Evolutionary conservation across 2,797 vertebrate genomes (phyloP), one percentile per base, ranked within the genome.

Genomic region (Adrianichthys oophorus): DNA sequence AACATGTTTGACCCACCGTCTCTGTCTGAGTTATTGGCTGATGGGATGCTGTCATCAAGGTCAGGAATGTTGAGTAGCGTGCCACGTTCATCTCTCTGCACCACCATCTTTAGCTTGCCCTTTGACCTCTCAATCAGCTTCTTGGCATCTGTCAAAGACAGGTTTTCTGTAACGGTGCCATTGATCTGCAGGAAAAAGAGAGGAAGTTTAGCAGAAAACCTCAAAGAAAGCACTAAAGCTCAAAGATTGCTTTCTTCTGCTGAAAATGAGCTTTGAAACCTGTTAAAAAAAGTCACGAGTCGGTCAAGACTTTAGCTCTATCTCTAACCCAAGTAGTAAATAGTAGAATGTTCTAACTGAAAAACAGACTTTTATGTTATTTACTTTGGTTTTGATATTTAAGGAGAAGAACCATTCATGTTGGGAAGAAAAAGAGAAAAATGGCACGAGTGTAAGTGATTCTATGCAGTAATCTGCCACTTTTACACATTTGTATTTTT

Each of bases 61-160:
- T 98, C 97, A n/a, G 97, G 97, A 77, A 98, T 95, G 52, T 97
- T 97, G 80, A 98, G 87, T 67, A 99, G 87, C 0, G 96, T 98
- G 46, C 94, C 95, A 75, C 95, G 89, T 44, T 99, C 97, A 56
- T 98, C 97, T 85, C 96, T 92, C 80, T 98, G 97, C 74, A 99
- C 97, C 26, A 98, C 96, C 97, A 99, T 98, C 88, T 98, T 98
- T 84, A 99, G 87, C 86, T 99, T 99, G 86, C 97, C 97, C 91
- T 98, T 99, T 76, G 97, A 99, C 85, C 96, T 94, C 85, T 98
- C 97, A 72, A 99, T 99, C 86, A 98, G 87, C 58, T 98, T 99
- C 90, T 98, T 98, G 74, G 96, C 97, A 85, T 99, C 96, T 74
- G 95, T 94, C 90, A 99, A 86, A 42, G 97, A 99, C 90, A 99